Conservation (phyloP, 2,797 vertebrate genomes). For the Acanthornis magna region DNA sequence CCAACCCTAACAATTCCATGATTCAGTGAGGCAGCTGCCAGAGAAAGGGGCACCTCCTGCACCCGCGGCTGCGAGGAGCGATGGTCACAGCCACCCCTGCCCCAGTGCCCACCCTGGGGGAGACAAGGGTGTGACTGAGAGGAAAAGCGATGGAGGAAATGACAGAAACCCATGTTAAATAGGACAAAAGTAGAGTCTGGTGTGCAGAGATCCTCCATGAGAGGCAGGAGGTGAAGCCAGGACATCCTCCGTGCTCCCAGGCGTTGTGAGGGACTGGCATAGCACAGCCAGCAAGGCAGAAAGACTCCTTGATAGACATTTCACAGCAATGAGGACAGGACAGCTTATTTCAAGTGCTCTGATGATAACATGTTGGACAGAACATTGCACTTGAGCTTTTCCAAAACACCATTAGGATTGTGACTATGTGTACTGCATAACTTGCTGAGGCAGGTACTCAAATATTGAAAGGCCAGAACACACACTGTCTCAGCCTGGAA, state of each 20-base stretch:
- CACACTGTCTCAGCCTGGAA: neutral
- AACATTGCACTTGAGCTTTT: neutral
- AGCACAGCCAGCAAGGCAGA: neutral
- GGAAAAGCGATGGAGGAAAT: neutral
- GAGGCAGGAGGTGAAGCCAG: neutral
- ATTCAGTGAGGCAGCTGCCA: neutral
- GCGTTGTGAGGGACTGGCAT: neutral
- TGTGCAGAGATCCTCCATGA: fast-evolving
- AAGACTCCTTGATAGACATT: fast-evolving
- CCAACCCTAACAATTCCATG: too few species aligned
- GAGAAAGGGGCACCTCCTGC: too few species aligned
- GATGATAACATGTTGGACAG: neutral
- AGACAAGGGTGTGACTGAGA: neutral
- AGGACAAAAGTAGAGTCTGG: neutral
- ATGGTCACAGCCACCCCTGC: too few species aligned
- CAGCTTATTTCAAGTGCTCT: neutral
- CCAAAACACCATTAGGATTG: neutral
- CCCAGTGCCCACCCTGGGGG: fast-evolving
- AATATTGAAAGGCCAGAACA: neutral
- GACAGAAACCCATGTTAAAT: neutral
- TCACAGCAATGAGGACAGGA: neutral
- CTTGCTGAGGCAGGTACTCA: neutral
- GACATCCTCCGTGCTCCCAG: fast-evolving
- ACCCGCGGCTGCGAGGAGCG: fast-evolving
- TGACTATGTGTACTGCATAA: neutral